Evolutionary conservation across 2,888 invertebrate species (phyloP), one percentile per base, ranked within the genome.

Genomic region (Idaea straminata): DNA sequence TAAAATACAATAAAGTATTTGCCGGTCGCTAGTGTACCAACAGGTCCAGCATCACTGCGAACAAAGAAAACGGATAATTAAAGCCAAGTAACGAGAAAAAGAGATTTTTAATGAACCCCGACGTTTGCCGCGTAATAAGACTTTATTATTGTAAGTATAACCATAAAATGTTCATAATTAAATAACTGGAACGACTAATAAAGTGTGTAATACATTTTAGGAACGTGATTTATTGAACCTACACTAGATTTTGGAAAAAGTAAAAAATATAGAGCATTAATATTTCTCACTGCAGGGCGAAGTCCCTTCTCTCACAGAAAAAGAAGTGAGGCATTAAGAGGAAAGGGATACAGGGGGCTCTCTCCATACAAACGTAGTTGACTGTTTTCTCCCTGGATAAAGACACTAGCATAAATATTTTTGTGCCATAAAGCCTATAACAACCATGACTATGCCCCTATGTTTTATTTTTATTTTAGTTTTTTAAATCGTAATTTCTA

Each of bases 61-160:
- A 91, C 88, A 91, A 91, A 89, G 88, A 88, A 86, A 88, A 88
- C 91, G 90, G 90, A 91, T 90, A 91, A 91, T 91, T 91, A 91
- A 88, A 87, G 85, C 81, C 84, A 85, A 86, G 87, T 86, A 79
- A 84, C 83, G 85, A 84, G 88, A 86, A 88, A 72, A 88, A 88
- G 86, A 89, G 88, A 87, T 88, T 91, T 83, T 91, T 90, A 91
- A 92, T 89, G 90, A 91, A 88, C 84, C 83, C 80, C 84, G 83
- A 81, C 86, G 85, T 83, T 87, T 83, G 82, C 86, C 80, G 76
- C 86, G 84, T 86, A 89, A 88, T 88, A 87, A 84, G 83, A 83
- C 82, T 87, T 90, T 88, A 88, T 88, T 86, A 47, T 47, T 47
- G 4, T 47, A 47, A 47, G 47, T 47, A 86, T 88, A 83, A 84